phyloP scores from a whole-genome alignment of 2,113 vertebrate genomes.

The Cryptomyrus ogoouensis region DNA sequence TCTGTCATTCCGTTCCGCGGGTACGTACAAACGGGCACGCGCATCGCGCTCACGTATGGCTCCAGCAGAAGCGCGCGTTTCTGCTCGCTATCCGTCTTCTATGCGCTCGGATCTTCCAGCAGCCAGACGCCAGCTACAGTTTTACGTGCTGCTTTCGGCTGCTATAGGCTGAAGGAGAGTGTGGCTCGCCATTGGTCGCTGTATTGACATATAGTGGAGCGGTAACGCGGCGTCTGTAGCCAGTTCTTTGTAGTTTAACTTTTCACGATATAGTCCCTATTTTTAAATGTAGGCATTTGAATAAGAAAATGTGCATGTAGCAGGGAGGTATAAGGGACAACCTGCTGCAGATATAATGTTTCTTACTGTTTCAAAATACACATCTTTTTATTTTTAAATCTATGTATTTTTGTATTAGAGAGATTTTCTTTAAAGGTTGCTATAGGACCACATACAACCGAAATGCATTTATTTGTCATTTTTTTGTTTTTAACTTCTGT shows the following conservation, averaged over 20 bases:
- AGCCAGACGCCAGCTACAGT: constrained; percentile 16
- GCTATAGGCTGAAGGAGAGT: constrained; percentile 25
- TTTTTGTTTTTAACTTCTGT: constrained; percentile 27
- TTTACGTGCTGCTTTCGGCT: constrained; percentile 22
- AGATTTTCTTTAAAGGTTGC: not conserved
- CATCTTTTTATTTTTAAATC: constrained; percentile 8
- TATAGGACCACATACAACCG: not conserved
- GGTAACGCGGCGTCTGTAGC: not conserved
- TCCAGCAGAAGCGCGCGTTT: not conserved
- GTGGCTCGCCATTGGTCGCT: constrained; percentile 24
- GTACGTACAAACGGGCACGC: not conserved
- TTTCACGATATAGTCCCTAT: constrained; percentile 10
- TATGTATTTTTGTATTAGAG: constrained; percentile 2
- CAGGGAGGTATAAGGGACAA: not conserved
- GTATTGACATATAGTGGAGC: constrained; percentile 23
- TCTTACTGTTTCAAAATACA: constrained; percentile 8
- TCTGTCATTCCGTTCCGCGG: not conserved
- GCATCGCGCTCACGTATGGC: not conserved
- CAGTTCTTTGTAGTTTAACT: constrained; percentile 25
- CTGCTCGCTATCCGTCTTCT: not conserved
- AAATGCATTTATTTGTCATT: constrained; percentile 39
- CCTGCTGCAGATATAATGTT: constrained; percentile 6
- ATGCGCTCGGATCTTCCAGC: not conserved
- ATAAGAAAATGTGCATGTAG: not conserved
- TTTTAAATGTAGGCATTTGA: constrained; percentile 5